Base-by-base conservation (phyloP, 2,888 invertebrate genomes). In the Busseola fusca region DNA sequence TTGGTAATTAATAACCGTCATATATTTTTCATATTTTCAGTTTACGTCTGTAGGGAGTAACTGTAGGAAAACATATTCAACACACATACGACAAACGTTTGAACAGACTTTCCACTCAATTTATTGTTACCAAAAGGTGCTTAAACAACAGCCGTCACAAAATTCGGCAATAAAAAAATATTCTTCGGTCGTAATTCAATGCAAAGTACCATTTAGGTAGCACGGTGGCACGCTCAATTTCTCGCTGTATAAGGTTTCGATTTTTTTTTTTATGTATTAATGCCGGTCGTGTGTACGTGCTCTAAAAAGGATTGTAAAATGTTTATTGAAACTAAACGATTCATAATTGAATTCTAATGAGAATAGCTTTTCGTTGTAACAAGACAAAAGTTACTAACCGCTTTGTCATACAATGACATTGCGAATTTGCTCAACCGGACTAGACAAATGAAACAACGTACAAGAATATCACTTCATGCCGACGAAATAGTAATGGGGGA, bases 91-190 rank as follows among this genome's bases (percentile, higher is more conserved):
- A 57, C 25, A 64, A 52, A 56, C n/a, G 14, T 64, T 52, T 14
- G 48, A 54, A 81, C n/a, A 81, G 37, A 45, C 73, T 48, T 72
- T 66, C 60, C 42, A 77, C 67, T 74, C 66, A 60, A 83, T 80
- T 66, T 74, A 72, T 65, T 74, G 69, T 60, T 37, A 65, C 54
- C 56, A 66, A 72, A 84, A 75, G 65, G 56, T 81, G 69, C 65
- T 75, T 71, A 84, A 86, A 84, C 70, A 75, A 67, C 72, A 77
- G 56, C 64, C 65, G 76, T 74, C 72, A 72, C 68, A 62, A 60
- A 81, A 82, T 76, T 72, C 72, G 69, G 78, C 72, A 75, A 78
- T 85, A 78, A 85, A 80, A 75, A 81, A 66, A 80, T 71, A 69
- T 72, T 66, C 25, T 72, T 59, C 66, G 34, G 54, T 69, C 85